Base-by-base conservation (phyloP, 2,113 vertebrate species). In the Gnathonemus longibarbis region DNA sequence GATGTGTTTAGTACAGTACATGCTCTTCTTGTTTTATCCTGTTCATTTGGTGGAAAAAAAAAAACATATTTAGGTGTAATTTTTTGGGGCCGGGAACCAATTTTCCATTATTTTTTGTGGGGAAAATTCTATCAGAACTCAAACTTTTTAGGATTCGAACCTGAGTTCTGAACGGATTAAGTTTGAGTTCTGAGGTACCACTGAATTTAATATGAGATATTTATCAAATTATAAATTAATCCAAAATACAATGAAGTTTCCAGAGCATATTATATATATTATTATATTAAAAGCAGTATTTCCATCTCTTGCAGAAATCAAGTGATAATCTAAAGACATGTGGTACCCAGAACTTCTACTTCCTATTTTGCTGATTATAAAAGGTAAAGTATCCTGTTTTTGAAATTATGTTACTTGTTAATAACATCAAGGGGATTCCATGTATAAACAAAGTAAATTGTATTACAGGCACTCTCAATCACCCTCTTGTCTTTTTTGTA, bases 291-390 rank as follows among this genome's bases (percentile, higher is more conserved):
- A 45, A 10, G n/a, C 19, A 11, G 21, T 66, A 45, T 88, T 39
- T 88, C 50, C 88, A 86, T 92, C 48, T 94, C 50, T 94, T 95
- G 6, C 92, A 95, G 92, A 95, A 89, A 93, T 95, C 91, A 94
- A 94, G 88, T 90, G 24, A 74, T 94, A 90, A 94, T 90, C 91
- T 88, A 93, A 93, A 91, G 95, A 92, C 93, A 96, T 96, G 96
- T 96, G 95, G 95, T 94, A 93, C 92, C 94, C 94, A 91, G 94
- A 94, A 94, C 93, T 96, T 92, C 95, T 96, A 89, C 91, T 96
- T 89, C 94, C 94, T 53, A 90, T 96, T 90, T 92, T 96, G 93
- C 92, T 96, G 88, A 91, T 95, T 92, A 90, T 96, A 88, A 94
- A 93, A 90, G 95, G 96, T 96, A 95, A 93, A 15, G 45, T 10